A percentile compares a stretch with the other conserved stretches of the same genome.
phyloP scores from a whole-genome alignment of 1,140 invertebrate species.

The Lepidurus packardi region DNA sequence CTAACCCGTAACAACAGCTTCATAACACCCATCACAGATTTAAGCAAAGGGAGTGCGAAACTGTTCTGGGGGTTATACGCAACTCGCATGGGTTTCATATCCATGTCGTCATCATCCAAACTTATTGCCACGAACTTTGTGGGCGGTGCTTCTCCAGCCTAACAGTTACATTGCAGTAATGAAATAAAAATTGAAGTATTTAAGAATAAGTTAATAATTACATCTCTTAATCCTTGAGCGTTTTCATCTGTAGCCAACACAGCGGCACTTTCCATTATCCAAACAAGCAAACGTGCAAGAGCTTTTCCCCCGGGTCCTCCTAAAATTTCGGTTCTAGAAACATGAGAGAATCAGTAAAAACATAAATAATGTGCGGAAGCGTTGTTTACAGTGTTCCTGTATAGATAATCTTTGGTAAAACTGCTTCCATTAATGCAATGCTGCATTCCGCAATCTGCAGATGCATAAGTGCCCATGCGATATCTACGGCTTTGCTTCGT shows the following conservation, averaged over 20 bases:
- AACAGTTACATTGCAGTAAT: too few species aligned
- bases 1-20: background rate
- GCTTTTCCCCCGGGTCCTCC: background rate
- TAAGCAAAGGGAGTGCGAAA: background rate
- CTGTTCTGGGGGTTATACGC: background rate
- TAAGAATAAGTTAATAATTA: background rate
- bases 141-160: background rate
- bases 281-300: background rate
- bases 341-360: background rate
- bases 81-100: background rate
- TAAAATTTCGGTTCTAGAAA: background rate
- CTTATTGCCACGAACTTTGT: background rate
- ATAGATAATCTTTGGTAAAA: background rate
- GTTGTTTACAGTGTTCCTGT: background rate
- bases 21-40: background rate
- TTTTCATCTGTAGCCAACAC: background rate
- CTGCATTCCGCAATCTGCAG: background rate
- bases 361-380: background rate
- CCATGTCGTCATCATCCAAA: background rate
- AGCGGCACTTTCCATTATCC: background rate
- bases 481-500: background rate
- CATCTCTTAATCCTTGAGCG: background rate
- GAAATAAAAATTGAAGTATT: background rate
- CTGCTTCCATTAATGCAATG: background rate
- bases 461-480: slow-evolving; percentile 17